Percentiles rank a stretch among this genome's conserved stretches.
Conservation (phyloP, 2,888 invertebrate genomes). For the Drosophila pseudotalamancana region DNA sequence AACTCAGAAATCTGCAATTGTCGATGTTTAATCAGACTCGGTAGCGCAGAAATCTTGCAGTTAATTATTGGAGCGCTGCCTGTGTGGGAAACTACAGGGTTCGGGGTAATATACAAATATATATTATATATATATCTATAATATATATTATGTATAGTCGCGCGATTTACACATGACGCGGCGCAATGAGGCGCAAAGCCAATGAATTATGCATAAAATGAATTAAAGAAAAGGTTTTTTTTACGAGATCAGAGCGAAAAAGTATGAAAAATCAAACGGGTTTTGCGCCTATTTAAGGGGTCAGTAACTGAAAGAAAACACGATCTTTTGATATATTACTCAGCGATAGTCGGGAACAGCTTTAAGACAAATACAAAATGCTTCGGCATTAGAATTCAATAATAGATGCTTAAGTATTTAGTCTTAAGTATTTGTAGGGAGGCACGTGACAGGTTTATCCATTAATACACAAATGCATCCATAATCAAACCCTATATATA, state of each 20-base stretch:
- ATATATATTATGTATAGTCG: slow-evolving; percentile 17
- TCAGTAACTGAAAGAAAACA: slow-evolving; percentile 37
- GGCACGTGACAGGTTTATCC: slow-evolving; percentile 45
- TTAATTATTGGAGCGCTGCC: slow-evolving; percentile 41
- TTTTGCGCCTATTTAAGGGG: slow-evolving; percentile 26
- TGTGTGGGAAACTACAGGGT: slow-evolving; percentile 57
- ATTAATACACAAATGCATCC: background rate
- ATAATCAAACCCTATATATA: slow-evolving; percentile 6
- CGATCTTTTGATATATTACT: slow-evolving; percentile 1
- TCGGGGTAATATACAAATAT: slow-evolving; percentile 30
- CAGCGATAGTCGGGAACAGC: background rate
- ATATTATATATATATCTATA: background rate
- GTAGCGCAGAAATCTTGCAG: slow-evolving; percentile 10
- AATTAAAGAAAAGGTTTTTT: slow-evolving; percentile 29
- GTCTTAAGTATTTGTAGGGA: background rate
- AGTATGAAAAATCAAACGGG: slow-evolving; percentile 19
- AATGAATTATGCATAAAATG: slow-evolving; percentile 50
- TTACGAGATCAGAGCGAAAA: slow-evolving; percentile 5
- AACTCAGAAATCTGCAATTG: slow-evolving; percentile 10
- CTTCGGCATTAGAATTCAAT: slow-evolving; percentile 8
- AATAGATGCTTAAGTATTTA: slow-evolving; percentile 1
- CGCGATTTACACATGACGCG: slow-evolving; percentile 55
- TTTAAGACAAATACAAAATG: slow-evolving; percentile 20
- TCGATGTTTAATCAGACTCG: background rate
- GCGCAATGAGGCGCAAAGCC: slow-evolving; percentile 23